phyloP scores from a whole-genome alignment of 2,888 invertebrate species.

The Stenolophus ochropezus region DNA sequence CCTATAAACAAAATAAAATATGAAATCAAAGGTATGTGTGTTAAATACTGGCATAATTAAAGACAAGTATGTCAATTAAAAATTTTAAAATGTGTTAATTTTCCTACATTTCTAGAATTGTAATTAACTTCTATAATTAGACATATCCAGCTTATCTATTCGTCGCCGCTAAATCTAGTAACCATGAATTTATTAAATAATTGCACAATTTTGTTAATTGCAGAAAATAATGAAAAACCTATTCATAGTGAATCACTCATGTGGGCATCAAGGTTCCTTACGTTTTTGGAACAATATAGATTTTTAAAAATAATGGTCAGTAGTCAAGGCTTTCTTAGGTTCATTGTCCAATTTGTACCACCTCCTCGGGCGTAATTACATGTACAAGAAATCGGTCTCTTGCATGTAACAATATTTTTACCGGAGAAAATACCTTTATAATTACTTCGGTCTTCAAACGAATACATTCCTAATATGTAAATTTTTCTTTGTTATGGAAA shows the following conservation, averaged over 20 bases:
- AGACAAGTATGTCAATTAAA: not conserved
- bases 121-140: not conserved
- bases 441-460: not conserved
- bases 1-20: not conserved
- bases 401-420: not conserved
- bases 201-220: not conserved
- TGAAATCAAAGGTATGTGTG: not conserved
- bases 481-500: no score
- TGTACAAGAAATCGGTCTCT: not conserved
- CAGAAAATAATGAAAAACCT: not conserved
- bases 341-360: constrained; percentile 1
- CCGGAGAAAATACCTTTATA: not conserved
- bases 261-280: not conserved
- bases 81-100: not conserved
- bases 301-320: not conserved
- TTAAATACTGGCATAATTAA: not conserved
- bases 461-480: not conserved
- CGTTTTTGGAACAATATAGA: not conserved
- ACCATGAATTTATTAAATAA: constrained; percentile 1
- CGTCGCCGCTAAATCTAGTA: not conserved
- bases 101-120: not conserved
- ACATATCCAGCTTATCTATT: not conserved
- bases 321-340: not conserved
- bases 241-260: not conserved
- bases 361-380: not conserved